A percentile compares a stretch with the other conserved stretches of the same genome.
Evolutionary conservation across 2,113 vertebrate species (phyloP).

Genomic region (Cottus gobio): DNA sequence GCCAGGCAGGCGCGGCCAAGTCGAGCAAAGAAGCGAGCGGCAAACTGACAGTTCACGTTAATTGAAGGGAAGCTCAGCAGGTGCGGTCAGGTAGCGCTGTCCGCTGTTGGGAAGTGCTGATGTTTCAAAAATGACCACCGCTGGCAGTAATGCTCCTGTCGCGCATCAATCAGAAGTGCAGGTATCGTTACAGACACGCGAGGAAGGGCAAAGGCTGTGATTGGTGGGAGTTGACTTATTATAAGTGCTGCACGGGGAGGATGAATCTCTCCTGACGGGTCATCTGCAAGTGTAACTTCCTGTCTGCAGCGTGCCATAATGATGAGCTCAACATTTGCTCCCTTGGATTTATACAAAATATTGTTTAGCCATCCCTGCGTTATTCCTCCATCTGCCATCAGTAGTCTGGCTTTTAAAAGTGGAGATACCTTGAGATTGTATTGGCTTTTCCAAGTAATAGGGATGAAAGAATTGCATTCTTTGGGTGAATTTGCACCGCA

Average conservation of each 20-base stretch:
- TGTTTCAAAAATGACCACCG: slow-evolving; percentile 49
- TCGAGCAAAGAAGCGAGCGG: slow-evolving; percentile 42
- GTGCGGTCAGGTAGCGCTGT: slow-evolving; percentile 44
- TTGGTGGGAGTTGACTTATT: slow-evolving; percentile 35
- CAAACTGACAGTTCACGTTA: slow-evolving; percentile 53
- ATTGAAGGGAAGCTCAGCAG: slow-evolving; percentile 59
- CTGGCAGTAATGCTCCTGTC: slow-evolving; percentile 33
- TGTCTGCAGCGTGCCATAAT: slow-evolving; percentile 26
- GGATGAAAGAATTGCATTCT: background rate
- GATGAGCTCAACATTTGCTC: slow-evolving; percentile 26
- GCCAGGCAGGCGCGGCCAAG: slow-evolving; percentile 25
- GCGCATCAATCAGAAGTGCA: slow-evolving; percentile 46
- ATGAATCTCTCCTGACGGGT: slow-evolving; percentile 30
- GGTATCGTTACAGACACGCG: slow-evolving; percentile 47
- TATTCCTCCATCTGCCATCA: slow-evolving; percentile 17
- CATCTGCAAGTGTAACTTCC: slow-evolving; percentile 15
- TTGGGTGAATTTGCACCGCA: background rate
- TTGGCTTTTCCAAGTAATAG: background rate
- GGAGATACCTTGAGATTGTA: background rate
- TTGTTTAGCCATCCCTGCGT: background rate
- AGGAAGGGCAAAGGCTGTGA: slow-evolving; percentile 35
- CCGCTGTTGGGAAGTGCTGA: slow-evolving; percentile 58
- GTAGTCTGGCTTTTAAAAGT: slow-evolving; percentile 11
- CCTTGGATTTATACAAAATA: slow-evolving; percentile 17
- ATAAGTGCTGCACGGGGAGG: background rate